Percentiles rank a stretch among this genome's conserved stretches.
phyloP scores from a whole-genome alignment of 2,888 invertebrate genomes.

The Pyrrhosoma nymphula region DNA sequence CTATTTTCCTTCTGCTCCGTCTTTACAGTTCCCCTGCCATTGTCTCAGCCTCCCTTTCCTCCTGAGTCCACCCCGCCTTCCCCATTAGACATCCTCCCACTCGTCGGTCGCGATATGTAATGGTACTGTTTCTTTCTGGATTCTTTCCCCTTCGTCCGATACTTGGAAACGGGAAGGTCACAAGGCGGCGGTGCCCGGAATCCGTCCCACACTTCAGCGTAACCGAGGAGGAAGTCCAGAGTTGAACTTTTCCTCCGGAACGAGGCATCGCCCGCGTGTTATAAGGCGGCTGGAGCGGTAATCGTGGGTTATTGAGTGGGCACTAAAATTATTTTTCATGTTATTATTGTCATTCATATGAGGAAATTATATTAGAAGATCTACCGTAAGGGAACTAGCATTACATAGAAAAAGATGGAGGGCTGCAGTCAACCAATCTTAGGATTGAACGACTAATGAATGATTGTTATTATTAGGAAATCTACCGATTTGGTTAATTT shows the following conservation, averaged over 20 bases:
- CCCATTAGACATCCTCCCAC: neutral
- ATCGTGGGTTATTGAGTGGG: too few relatives aligned
- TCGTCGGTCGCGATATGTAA: constrained; percentile 13
- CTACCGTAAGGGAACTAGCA: too few relatives aligned
- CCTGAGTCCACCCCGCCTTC: neutral
- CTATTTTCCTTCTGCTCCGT: neutral
- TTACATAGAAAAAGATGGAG: too few relatives aligned
- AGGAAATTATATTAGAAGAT: too few relatives aligned
- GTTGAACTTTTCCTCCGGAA: neutral
- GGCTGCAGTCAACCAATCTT: too few relatives aligned
- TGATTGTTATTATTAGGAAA: too few relatives aligned
- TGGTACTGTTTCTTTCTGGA: neutral
- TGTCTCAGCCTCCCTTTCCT: neutral
- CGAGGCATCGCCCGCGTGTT: too few relatives aligned
- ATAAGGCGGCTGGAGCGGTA: too few relatives aligned
- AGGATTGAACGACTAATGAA: too few relatives aligned
- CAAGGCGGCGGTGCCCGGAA: neutral
- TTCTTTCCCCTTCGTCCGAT: neutral
- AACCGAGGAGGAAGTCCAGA: neutral
- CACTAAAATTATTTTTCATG: too few relatives aligned
- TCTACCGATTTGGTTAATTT: too few relatives aligned
- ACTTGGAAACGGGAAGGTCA: constrained; percentile 21
- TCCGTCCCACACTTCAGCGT: neutral
- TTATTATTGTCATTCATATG: too few relatives aligned
- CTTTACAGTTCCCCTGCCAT: neutral